Conservation (phyloP, 1,140 invertebrate species). For the Platyura marginata region DNA sequence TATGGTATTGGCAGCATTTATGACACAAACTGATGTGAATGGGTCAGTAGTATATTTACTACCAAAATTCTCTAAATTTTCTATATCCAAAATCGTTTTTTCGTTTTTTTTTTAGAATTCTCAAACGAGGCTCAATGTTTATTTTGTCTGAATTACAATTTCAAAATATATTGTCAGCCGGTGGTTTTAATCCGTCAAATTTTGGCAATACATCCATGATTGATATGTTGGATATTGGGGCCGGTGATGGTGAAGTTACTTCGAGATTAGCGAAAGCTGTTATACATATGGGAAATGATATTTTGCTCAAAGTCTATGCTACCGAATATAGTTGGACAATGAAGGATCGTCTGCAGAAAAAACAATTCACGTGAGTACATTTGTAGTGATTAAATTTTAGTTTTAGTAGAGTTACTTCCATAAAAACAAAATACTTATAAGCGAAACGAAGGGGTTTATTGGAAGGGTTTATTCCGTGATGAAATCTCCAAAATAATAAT, state of each 20-base stretch:
- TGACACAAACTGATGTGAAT: slow-evolving; percentile 64
- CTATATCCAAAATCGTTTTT: background rate
- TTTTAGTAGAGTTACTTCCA: too few species aligned
- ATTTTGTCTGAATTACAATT: slow-evolving; percentile 64
- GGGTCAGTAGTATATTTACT: slow-evolving; percentile 35
- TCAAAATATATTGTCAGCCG: slow-evolving; percentile 28
- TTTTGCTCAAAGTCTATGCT: slow-evolving; percentile 44
- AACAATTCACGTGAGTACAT: slow-evolving; percentile 48
- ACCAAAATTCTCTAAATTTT: background rate
- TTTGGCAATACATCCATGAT: background rate
- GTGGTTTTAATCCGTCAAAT: slow-evolving; percentile 16
- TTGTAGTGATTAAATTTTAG: too few species aligned
- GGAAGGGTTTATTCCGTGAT: too few species aligned
- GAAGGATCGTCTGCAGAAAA: slow-evolving; percentile 43
- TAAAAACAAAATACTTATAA: too few species aligned
- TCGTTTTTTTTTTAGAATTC: slow-evolving; percentile 6
- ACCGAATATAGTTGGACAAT: slow-evolving; percentile 74
- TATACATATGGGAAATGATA: slow-evolving; percentile 10
- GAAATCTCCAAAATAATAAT: too few species aligned
- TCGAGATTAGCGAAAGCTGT: slow-evolving; percentile 34
- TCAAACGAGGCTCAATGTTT: slow-evolving; percentile 79
- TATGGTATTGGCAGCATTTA: slow-evolving; percentile 45
- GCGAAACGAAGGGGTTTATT: too few species aligned
- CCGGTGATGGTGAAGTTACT: slow-evolving; percentile 78
- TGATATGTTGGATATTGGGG: slow-evolving; percentile 42